Conservation (phyloP, 2,113 vertebrate genomes). For the Osmerus eperlanus region DNA sequence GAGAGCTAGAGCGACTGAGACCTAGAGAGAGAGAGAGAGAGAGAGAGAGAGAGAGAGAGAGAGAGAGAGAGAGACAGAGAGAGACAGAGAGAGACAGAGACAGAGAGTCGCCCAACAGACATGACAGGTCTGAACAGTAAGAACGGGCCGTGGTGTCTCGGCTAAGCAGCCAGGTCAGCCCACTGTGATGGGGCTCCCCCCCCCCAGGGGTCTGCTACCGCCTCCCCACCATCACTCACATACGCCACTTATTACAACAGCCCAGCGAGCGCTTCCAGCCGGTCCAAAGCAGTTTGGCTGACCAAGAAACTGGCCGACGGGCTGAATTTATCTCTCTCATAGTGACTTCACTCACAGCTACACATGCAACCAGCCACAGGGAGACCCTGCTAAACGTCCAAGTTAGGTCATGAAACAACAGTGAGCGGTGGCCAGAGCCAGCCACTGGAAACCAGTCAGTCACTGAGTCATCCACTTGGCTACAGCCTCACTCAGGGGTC, state of each 20-base stretch:
- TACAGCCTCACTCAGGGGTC: constrained; percentile 28
- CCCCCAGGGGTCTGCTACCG: too few relatives aligned
- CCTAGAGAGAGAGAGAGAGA: constrained; percentile 5
- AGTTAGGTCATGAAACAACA: constrained; percentile 1
- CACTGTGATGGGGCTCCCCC: not conserved
- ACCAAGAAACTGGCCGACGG: not conserved
- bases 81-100: constrained; percentile 7
- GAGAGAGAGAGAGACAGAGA: not conserved
- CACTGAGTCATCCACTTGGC: constrained; percentile 44
- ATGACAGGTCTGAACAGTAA: constrained; percentile 23
- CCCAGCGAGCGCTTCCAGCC: too few relatives aligned
- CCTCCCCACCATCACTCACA: too few relatives aligned
- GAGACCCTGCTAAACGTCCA: constrained; percentile 1
- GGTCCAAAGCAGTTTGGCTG: constrained; percentile 15
- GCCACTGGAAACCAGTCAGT: constrained; percentile 29
- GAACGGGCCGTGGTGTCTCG: constrained; percentile 21
- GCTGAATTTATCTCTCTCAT: constrained; percentile 30
- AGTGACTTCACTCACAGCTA: constrained; percentile 18
- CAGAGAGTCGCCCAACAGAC: constrained; percentile 2
- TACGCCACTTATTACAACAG: too few relatives aligned
- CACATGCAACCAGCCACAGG: not conserved
- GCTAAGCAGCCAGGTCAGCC: constrained; percentile 19
- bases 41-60: not conserved
- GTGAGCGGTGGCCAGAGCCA: not conserved
- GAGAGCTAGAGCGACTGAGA: constrained; percentile 4